These are phyloP conservation scores for Echinarachnius parma DNA, from an alignment of 53 echinoderm and acorn worm species.

Conservation along the genomic window DNA sequence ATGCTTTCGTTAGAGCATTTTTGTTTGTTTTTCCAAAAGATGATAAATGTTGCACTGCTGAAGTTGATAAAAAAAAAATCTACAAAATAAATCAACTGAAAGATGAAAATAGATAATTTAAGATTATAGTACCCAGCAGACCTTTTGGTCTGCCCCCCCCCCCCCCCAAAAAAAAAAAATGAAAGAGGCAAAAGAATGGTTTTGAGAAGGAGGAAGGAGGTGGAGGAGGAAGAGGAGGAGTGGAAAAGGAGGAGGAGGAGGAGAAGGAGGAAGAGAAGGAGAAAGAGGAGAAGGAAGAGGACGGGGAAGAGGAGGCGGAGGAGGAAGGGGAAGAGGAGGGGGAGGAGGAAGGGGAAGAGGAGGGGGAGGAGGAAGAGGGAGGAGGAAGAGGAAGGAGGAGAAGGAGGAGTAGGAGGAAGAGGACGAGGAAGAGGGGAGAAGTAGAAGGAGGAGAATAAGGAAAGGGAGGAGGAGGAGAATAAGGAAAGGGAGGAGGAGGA, in stretches of 20 bases:
- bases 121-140: too few species aligned
- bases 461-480: neutral
- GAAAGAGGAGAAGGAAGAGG: slow-evolving; percentile 1
- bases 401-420: neutral
- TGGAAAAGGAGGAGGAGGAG: neutral
- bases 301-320: neutral
- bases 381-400: slow-evolving; percentile 1
- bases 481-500: neutral
- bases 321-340: neutral
- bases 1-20: too few species aligned
- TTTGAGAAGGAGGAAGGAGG: neutral
- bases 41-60: too few species aligned
- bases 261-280: slow-evolving; percentile 1
- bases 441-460: neutral
- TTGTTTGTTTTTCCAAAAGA: too few species aligned
- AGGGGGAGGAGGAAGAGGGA: neutral
- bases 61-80: too few species aligned
- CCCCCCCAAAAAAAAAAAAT: too few species aligned
- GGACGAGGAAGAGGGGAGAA: neutral
- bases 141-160: too few species aligned
- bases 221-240: neutral
- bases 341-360: neutral
- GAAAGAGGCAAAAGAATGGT: neutral
- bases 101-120: too few species aligned
- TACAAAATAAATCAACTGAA: too few species aligned